These are phyloP conservation scores for Agonopterix arenella DNA, from an alignment of 2,888 invertebrate species.

Conservation along the genomic window DNA sequence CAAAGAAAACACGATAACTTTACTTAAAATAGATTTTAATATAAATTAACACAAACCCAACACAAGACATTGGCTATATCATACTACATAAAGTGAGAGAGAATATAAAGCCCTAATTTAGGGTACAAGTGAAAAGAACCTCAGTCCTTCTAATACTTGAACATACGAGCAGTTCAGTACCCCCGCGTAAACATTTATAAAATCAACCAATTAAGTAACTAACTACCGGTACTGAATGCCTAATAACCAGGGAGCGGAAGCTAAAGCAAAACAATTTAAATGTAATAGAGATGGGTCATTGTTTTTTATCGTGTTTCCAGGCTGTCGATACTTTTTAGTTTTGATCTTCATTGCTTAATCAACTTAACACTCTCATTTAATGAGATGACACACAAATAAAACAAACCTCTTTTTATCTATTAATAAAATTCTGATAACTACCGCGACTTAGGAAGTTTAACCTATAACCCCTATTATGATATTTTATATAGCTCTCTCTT, in stretches of 20 bases:
- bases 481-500: no score
- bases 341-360: no score
- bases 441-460: no score
- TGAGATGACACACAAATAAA: no score
- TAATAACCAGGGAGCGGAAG: not conserved
- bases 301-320: no score
- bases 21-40: conserved; percentile 70
- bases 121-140: conserved; percentile 74
- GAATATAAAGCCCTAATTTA: conserved; percentile 75
- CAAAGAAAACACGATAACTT: conserved; percentile 13
- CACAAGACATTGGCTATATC: conserved; percentile 67
- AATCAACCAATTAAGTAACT: conserved; percentile 23
- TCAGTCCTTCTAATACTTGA: conserved; percentile 72
- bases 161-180: conserved; percentile 37
- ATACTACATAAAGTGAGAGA: conserved; percentile 60
- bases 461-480: no score
- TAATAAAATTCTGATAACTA: no score
- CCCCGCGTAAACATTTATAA: conserved; percentile 11
- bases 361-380: no score
- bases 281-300: no score
- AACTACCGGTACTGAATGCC: conserved; percentile 19
- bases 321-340: no score
- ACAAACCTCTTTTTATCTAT: no score
- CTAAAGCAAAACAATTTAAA: no score
- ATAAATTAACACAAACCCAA: conserved; percentile 75